A percentile compares a stretch with the other conserved stretches of the same genome.
Conservation (phyloP, 2,113 vertebrate genomes). For the Cricetomys ansorgei region DNA sequence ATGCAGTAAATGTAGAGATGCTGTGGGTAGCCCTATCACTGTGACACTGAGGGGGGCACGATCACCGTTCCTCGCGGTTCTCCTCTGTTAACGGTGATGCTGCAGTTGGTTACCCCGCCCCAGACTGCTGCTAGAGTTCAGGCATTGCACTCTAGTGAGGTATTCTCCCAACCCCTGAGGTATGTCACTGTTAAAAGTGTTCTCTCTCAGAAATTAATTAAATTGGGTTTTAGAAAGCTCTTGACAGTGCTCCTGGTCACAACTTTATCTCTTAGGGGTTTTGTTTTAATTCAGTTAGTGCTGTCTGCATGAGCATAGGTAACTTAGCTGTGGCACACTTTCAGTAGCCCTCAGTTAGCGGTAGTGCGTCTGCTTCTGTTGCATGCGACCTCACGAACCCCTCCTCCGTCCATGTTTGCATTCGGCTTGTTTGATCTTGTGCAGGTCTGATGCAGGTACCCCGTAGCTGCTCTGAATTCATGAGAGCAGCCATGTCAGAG, state of each 20-base stretch:
- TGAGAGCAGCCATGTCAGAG: not conserved
- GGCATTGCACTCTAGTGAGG: not conserved
- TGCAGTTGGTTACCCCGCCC: not conserved
- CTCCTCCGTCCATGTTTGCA: not conserved
- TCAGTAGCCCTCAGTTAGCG: not conserved
- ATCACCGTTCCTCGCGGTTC: not conserved
- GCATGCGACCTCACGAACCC: not conserved
- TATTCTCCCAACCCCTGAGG: not conserved
- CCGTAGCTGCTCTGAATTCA: not conserved
- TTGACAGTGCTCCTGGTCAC: not conserved
- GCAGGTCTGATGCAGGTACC: not conserved
- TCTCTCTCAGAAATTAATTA: constrained; percentile 22
- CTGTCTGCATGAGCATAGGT: not conserved
- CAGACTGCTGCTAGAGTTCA: not conserved
- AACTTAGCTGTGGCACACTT: not conserved
- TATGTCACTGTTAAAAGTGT: not conserved
- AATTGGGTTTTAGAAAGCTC: not conserved
- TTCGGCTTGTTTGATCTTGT: not conserved
- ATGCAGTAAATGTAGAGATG: not conserved
- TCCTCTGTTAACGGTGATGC: not conserved
- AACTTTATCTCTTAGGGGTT: not conserved
- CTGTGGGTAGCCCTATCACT: not conserved
- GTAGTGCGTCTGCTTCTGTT: not conserved
- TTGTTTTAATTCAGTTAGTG: not conserved
- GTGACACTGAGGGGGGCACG: not conserved